These are phyloP conservation scores for Peromyscus eremicus DNA, from an alignment of 2,797 vertebrate genomes.

Conservation along the genomic window DNA sequence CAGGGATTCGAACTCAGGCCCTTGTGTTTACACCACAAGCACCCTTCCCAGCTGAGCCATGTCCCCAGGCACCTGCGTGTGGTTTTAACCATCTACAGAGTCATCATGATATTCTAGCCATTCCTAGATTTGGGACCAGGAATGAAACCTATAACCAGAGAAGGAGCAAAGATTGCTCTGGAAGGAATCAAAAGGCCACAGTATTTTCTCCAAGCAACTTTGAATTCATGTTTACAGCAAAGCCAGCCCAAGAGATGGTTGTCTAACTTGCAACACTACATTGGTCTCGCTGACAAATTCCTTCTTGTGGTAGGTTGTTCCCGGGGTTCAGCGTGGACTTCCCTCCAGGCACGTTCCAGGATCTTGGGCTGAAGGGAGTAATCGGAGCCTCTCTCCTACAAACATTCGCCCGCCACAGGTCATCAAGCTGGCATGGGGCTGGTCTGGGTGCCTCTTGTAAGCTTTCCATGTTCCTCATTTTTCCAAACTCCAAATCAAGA, in stretches of 20 bases:
- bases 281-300: neutral
- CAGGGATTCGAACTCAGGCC: neutral
- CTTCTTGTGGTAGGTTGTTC: neutral
- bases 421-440: neutral
- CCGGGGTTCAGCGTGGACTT: neutral
- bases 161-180: neutral
- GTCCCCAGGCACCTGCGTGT: neutral
- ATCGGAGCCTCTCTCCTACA: neutral
- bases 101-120: neutral
- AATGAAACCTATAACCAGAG: neutral
- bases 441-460: neutral
- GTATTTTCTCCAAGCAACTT: neutral
- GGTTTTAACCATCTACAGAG: neutral
- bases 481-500: constrained; percentile 45
- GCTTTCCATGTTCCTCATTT: neutral
- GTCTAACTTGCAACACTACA: neutral
- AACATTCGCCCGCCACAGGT: neutral
- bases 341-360: neutral
- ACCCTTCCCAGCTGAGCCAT: neutral
- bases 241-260: neutral
- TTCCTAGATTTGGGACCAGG: neutral
- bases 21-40: neutral
- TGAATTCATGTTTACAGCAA: neutral
- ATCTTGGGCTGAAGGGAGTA: neutral
- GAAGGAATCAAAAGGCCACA: neutral